Conservation (phyloP, 2,797 vertebrate genomes). For the Pseudochromis fuscus region DNA sequence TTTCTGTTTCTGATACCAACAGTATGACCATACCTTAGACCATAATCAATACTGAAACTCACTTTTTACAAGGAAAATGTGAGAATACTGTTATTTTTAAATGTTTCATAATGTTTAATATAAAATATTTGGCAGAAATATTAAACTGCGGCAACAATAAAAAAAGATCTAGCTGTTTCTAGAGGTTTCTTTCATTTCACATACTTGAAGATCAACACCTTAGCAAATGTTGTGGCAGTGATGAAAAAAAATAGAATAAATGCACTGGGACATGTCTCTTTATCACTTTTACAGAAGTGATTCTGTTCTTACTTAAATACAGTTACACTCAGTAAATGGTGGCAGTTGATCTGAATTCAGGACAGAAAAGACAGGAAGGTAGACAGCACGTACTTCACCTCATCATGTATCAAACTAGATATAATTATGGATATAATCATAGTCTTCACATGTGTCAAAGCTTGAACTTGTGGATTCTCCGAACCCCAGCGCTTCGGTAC, state of each 20-base stretch:
- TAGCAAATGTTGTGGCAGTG: too few species aligned
- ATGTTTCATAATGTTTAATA: too few species aligned
- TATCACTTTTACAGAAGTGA: background rate
- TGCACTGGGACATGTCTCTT: background rate
- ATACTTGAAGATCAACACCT: background rate
- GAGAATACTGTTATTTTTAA: background rate
- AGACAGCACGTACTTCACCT: background rate
- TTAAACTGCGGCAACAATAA: background rate
- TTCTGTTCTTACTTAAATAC: background rate
- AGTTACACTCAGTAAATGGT: background rate
- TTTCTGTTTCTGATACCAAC: background rate
- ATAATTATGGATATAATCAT: background rate
- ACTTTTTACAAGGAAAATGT: background rate
- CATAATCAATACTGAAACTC: background rate
- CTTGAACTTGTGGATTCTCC: background rate
- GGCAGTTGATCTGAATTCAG: background rate
- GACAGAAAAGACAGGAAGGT: background rate
- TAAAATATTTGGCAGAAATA: too few species aligned
- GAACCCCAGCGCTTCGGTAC: background rate
- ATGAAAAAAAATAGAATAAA: background rate
- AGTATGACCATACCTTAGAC: too few species aligned
- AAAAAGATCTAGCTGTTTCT: background rate
- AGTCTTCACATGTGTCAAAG: conserved; percentile 10
- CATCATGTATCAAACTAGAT: background rate
- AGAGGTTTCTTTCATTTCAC: background rate